Percentiles rank a stretch among this genome's conserved stretches.
These are phyloP conservation scores for Caenorhabditis inopinata DNA, from an alignment of 1,140 invertebrate species.

Conservation along the genomic window DNA sequence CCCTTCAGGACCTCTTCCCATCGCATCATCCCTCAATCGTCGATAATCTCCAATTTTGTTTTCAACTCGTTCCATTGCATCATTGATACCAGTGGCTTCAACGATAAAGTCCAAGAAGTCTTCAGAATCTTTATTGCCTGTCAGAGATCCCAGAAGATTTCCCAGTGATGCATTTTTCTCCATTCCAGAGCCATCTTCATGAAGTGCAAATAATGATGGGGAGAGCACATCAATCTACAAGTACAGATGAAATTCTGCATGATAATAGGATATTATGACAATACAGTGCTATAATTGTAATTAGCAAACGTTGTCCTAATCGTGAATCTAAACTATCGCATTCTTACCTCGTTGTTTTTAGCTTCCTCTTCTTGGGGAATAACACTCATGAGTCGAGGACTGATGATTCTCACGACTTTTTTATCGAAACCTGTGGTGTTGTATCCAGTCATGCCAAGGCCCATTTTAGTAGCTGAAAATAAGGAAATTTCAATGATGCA, in stretches of 20 bases:
- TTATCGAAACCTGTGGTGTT: conserved; percentile 38
- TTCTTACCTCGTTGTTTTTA: conserved; percentile 22
- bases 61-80: conserved; percentile 41
- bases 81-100: conserved; percentile 51
- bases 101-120: conserved; percentile 58
- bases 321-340: too few relatives aligned
- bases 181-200: conserved; percentile 38
- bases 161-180: conserved; percentile 53
- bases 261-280: too few relatives aligned
- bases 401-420: conserved; percentile 34
- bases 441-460: conserved; percentile 20
- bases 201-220: conserved; percentile 41
- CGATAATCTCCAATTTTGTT: conserved; percentile 12
- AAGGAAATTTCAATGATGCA: not conserved
- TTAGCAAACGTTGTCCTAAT: too few relatives aligned
- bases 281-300: too few relatives aligned
- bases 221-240: conserved; percentile 42
- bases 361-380: conserved; percentile 39
- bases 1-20: conserved; percentile 53
- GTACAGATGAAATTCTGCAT: not conserved
- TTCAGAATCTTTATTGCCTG: conserved; percentile 52
- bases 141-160: conserved; percentile 47
- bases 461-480: conserved; percentile 19
- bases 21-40: conserved; percentile 41
- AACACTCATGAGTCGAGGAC: conserved; percentile 36